phyloP scores from a whole-genome alignment of 1,140 invertebrate species.

The Cotesia vestalis region DNA sequence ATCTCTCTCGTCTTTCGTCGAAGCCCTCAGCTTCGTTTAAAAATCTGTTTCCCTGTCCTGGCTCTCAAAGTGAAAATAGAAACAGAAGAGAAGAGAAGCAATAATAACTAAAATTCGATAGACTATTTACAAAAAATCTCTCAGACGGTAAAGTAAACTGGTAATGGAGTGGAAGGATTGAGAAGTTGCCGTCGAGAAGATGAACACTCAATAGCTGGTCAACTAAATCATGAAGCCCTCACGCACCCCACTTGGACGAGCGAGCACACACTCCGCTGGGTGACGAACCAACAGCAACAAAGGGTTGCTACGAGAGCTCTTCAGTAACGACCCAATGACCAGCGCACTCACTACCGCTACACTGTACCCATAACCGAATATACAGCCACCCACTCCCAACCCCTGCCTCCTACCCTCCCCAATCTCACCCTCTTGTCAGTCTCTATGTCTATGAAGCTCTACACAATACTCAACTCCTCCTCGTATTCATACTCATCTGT shows the following conservation, averaged over 20 bases:
- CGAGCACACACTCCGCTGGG: background rate
- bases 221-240: conserved; percentile 27
- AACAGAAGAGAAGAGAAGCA: no score
- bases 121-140: no score
- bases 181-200: conserved; percentile 11
- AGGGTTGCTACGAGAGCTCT: conserved; percentile 44
- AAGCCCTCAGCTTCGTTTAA: no score
- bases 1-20: no score
- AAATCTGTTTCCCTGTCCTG: conserved; percentile 16
- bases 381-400: no score
- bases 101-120: no score
- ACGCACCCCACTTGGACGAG: background rate
- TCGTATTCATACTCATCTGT: conserved; percentile 23
- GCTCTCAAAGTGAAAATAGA: no score
- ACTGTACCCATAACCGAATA: no score
- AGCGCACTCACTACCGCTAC: conserved; percentile 33
- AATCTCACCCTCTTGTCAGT: background rate
- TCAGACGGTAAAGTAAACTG: conserved; percentile 8
- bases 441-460: background rate
- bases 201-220: conserved; percentile 35
- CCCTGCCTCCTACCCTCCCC: conserved; percentile 8
- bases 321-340: conserved; percentile 36
- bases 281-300: conserved; percentile 42
- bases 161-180: conserved; percentile 14
- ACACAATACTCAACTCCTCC: no score